Evolutionary conservation across 2,113 vertebrate genomes (phyloP), one percentile per base, ranked within the genome.

Genomic region (Dolichotis patagonum): DNA sequence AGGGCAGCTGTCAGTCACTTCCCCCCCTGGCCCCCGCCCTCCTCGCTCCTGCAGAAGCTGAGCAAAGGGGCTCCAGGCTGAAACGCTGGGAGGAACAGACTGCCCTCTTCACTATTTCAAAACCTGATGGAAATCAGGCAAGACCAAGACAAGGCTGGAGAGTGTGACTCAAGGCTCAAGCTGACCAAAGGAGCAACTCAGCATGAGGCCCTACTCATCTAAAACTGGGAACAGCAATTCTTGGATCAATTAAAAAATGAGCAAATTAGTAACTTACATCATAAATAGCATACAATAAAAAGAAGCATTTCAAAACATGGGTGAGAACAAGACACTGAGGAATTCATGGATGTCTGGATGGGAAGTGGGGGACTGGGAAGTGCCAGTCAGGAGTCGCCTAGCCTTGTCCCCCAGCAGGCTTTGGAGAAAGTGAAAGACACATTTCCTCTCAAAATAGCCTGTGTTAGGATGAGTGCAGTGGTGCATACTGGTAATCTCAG

Each of bases 221-320:
- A n/a, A 92, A 94, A 96, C 13, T 56, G 54, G 88, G 46, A 73
- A 69, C 7, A 93, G 30, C 43, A 90, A 65, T 69, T 88, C 62
- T 84, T 92, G 13, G 20, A 46, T 71, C 30, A 43, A 43, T 32
- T 41, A 17, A 81, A 65, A 86, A 81, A 67, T 14, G 91, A 89
- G 43, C 41, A 52, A 71, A 54, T n/a, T 16, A 86, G 17, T 88
- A 67, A 90, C 87, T 62, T 85, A 56, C 62, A 58, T 58, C 20
- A 22, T 58, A 65, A 96, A 87, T 67, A 62, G 20, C 75, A 67
- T 4, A 20, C 22, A n/a, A 67, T n/a, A 60, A 90, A 82, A 82
- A 92, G 52, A 83, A 95, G 88, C 3, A 26, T 75, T 52, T 49
- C 52, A 49, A 77, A 75, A 41, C 46, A 62, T 1, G 6, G 35